These are phyloP conservation scores for Haplochromis vanheusdeni DNA, from an alignment of 2,113 vertebrate species.

Conservation along the genomic window DNA sequence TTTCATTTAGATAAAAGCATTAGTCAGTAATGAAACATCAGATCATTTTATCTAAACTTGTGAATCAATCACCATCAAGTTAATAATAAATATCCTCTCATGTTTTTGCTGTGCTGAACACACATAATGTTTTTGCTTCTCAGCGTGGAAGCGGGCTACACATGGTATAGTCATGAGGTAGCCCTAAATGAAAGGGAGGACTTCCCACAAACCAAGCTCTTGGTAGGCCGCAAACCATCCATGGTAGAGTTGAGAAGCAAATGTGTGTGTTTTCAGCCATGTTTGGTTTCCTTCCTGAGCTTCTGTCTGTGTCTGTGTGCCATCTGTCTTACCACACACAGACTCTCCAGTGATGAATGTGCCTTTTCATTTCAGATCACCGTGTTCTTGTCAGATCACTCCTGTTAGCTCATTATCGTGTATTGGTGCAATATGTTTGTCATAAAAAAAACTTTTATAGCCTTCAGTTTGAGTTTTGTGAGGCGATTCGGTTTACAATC, in stretches of 20 bases:
- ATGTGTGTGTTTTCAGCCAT: slow-evolving; percentile 41
- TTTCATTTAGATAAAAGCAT: not conserved
- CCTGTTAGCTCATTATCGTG: not conserved
- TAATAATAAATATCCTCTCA: not conserved
- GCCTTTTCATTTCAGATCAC: not conserved
- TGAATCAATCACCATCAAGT: not conserved
- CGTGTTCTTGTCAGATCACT: not conserved
- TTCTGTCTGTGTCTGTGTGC: slow-evolving; percentile 41
- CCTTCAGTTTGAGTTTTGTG: not conserved
- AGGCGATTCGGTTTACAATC: not conserved
- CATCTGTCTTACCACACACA: slow-evolving; percentile 48
- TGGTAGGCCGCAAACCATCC: slow-evolving; percentile 53
- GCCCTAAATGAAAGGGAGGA: not conserved
- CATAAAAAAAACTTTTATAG: not conserved
- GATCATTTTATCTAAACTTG: not conserved
- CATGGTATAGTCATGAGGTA: not conserved
- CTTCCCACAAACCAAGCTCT: slow-evolving; percentile 41
- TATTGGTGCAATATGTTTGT: not conserved
- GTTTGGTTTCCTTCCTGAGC: slow-evolving; percentile 44
- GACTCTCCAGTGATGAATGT: slow-evolving; percentile 4
- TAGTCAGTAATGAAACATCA: not conserved
- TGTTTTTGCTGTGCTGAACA: not conserved
- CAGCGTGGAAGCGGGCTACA: not conserved
- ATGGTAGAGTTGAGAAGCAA: not conserved
- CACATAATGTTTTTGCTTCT: not conserved